phyloP scores from a whole-genome alignment of 2,888 invertebrate genomes.

The Volucella inanis region DNA sequence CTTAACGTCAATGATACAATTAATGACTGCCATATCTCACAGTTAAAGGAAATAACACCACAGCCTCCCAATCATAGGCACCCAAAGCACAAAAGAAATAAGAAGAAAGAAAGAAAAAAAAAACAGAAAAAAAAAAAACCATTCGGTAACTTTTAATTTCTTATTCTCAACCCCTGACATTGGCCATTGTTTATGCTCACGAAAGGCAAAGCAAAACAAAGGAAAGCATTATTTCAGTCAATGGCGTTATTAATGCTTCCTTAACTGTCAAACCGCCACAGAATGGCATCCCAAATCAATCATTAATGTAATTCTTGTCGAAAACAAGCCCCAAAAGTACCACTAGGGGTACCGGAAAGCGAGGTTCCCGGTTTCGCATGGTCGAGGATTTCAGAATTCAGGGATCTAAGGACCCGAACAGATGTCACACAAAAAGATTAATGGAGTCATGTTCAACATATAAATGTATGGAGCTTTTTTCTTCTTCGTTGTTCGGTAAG shows the following conservation, averaged over 20 bases:
- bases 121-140: not conserved
- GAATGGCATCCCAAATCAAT: conserved; percentile 69
- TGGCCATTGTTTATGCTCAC: conserved; percentile 40
- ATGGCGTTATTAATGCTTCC: conserved; percentile 67
- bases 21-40: conserved; percentile 39
- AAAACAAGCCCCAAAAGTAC: conserved; percentile 40
- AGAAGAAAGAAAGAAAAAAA: too few species aligned
- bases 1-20: conserved; percentile 54
- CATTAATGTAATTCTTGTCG: conserved; percentile 70
- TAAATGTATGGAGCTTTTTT: conserved; percentile 58
- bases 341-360: conserved; percentile 12
- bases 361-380: conserved; percentile 49
- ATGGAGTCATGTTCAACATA: conserved; percentile 73
- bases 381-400: conserved; percentile 55
- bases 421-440: conserved; percentile 71
- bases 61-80: not conserved
- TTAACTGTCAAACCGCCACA: conserved; percentile 63
- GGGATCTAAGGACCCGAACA: conserved; percentile 54
- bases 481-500: not conserved
- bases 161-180: conserved; percentile 46
- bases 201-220: conserved; percentile 15
- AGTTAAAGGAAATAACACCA: conserved; percentile 22
- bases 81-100: conserved; percentile 5
- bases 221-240: conserved; percentile 67
- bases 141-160: conserved; percentile 51